Evolutionary conservation across 30 jellyfish, hydroid and myxozoan genomes (phyloP).

Genomic region (Phacellophora camtschatica): DNA sequence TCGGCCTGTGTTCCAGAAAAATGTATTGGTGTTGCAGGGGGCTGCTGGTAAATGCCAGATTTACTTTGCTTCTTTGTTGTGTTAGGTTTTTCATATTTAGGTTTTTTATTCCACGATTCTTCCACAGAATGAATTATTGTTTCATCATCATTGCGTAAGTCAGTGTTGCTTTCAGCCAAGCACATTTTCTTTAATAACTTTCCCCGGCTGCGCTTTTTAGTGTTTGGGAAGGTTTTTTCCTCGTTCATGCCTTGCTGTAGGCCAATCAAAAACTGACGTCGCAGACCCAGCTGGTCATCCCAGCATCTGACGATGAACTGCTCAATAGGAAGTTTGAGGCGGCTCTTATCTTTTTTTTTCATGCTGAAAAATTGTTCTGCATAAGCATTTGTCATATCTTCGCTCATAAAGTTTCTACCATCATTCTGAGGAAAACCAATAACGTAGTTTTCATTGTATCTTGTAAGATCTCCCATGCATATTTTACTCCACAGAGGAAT

Average conservation of each 20-base stretch:
- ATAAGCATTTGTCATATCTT: constrained; percentile 3
- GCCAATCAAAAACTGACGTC: constrained; percentile 10
- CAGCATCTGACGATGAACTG: constrained; percentile 20
- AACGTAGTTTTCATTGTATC: background rate
- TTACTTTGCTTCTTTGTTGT: background rate
- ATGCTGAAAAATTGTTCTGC: constrained; percentile 30
- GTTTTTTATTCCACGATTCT: background rate
- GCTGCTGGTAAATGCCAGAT: background rate
- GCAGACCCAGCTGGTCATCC: constrained; percentile 23
- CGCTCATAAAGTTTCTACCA: background rate
- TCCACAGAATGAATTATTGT: background rate
- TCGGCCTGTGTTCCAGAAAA: constrained; percentile 4
- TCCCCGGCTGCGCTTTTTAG: background rate
- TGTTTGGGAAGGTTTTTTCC: background rate
- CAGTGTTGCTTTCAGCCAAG: background rate
- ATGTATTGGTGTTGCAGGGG: background rate
- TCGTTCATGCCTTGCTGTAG: background rate
- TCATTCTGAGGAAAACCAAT: background rate
- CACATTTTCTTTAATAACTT: background rate
- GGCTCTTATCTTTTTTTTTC: constrained; percentile 4
- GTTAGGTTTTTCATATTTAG: too few relatives aligned
- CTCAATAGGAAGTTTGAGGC: background rate
- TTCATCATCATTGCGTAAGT: background rate
- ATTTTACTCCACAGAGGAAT: constrained; percentile 4
- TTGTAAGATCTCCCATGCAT: background rate